Conservation (phyloP, 37 sponge, comb jelly and placozoan genomes). For the Spongilla lacustris region DNA sequence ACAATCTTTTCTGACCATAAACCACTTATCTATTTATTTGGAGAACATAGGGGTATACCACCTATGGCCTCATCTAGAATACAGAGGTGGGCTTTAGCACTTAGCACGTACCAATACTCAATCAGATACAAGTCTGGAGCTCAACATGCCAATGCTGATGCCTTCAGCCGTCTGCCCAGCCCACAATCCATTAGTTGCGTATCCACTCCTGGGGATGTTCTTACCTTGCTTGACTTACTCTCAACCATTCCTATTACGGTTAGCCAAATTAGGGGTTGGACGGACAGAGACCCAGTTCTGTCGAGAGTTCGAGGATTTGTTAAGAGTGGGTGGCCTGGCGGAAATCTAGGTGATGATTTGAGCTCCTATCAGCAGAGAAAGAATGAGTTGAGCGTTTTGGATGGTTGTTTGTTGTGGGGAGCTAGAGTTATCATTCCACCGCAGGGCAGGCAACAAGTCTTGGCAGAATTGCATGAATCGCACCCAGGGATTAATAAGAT, state of each 20-base stretch:
- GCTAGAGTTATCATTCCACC: conserved; percentile 15
- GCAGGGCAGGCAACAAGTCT: background rate
- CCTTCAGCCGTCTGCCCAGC: conserved; percentile 10
- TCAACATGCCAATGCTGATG: conserved; percentile 33
- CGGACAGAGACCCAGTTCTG: conserved; percentile 27
- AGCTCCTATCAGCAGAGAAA: background rate
- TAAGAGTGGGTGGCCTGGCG: background rate
- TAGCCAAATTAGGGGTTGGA: conserved; percentile 19
- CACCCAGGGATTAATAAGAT: conserved; percentile 33
- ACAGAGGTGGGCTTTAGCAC: conserved; percentile 36
- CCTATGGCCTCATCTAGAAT: conserved; percentile 34
- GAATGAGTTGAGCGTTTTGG: conserved; percentile 1
- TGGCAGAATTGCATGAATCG: conserved; percentile 9
- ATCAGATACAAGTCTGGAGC: conserved; percentile 22
- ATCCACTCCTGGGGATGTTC: conserved; percentile 16
- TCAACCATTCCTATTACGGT: no score
- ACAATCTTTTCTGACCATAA: conserved; percentile 40
- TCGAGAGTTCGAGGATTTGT: background rate
- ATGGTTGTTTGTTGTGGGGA: conserved; percentile 36
- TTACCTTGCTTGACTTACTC: conserved; percentile 3
- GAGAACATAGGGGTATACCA: background rate
- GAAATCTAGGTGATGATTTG: background rate
- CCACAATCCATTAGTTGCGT: background rate
- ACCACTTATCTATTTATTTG: conserved; percentile 21
- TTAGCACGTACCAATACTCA: conserved; percentile 30